Conservation (phyloP, 2,113 vertebrate genomes). For the Entomyzon cyanotis region DNA sequence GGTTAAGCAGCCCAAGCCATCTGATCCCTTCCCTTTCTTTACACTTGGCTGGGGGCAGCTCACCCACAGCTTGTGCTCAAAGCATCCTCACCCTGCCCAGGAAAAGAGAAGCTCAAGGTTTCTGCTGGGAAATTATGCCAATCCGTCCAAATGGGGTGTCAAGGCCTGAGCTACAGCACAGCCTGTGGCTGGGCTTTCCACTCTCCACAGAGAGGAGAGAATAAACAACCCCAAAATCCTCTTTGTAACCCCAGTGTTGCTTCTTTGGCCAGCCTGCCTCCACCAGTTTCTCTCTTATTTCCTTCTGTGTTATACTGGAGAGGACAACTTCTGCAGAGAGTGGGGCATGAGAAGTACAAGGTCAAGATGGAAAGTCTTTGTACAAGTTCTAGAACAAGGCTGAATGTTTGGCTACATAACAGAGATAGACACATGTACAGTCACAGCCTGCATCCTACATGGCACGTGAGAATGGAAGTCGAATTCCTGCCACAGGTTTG, state of each 20-base stretch:
- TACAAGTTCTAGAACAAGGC: neutral
- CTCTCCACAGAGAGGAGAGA: neutral
- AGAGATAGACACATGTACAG: accelerated
- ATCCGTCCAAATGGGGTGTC: neutral
- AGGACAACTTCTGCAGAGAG: neutral
- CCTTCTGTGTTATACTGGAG: neutral
- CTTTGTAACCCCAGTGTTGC: neutral
- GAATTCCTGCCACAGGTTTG: neutral
- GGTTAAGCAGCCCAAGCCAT: neutral
- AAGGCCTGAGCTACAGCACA: neutral
- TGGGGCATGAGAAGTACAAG: neutral
- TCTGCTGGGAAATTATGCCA: neutral
- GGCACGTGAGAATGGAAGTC: neutral
- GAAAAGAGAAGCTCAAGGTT: neutral
- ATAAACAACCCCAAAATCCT: neutral
- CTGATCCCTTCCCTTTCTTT: neutral
- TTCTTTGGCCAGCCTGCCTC: neutral
- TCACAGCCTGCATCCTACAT: neutral
- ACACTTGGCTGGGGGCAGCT: neutral
- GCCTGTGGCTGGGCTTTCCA: neutral
- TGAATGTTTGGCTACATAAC: neutral
- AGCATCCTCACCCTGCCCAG: neutral
- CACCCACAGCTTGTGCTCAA: neutral
- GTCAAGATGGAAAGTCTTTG: neutral
- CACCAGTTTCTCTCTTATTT: neutral